Evolutionary conservation across 2,113 vertebrate species (phyloP).

Genomic region (Hymenochirus boettgeri): DNA sequence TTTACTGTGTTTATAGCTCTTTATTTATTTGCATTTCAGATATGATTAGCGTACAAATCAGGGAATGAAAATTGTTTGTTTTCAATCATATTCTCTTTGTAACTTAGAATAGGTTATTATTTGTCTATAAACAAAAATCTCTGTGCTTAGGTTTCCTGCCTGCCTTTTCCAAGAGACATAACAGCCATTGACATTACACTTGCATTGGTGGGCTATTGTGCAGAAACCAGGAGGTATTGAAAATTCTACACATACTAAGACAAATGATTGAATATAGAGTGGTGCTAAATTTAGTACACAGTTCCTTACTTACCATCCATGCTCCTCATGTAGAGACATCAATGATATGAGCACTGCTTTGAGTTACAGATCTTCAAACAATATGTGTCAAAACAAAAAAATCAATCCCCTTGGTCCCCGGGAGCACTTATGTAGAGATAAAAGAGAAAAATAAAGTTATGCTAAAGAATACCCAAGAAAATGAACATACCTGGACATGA

Average conservation of each 20-base stretch:
- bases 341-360: constrained; percentile 86
- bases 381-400: constrained; percentile 94
- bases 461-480: constrained; percentile 64
- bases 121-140: not conserved
- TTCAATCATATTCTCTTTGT: not conserved
- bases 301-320: constrained; percentile 85
- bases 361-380: constrained; percentile 95
- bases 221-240: not conserved
- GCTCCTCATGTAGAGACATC: constrained; percentile 81
- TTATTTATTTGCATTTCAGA: too few relatives aligned
- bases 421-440: constrained; percentile 79
- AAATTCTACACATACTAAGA: constrained; percentile 54
- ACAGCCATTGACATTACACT: not conserved
- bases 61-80: too few relatives aligned
- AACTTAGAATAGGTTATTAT: not conserved
- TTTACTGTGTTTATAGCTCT: too few relatives aligned
- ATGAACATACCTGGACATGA: constrained; percentile 61
- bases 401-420: constrained; percentile 81
- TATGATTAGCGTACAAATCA: too few relatives aligned
- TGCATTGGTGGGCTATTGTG: not conserved
- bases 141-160: not conserved
- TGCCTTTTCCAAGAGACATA: too few relatives aligned
- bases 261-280: constrained; percentile 62
- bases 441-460: constrained; percentile 86
- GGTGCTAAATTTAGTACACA: constrained; percentile 58